Percentiles rank a stretch among this genome's conserved stretches.
Evolutionary conservation across 2,797 vertebrate genomes (phyloP).

Genomic region (Pteropus rufus): DNA sequence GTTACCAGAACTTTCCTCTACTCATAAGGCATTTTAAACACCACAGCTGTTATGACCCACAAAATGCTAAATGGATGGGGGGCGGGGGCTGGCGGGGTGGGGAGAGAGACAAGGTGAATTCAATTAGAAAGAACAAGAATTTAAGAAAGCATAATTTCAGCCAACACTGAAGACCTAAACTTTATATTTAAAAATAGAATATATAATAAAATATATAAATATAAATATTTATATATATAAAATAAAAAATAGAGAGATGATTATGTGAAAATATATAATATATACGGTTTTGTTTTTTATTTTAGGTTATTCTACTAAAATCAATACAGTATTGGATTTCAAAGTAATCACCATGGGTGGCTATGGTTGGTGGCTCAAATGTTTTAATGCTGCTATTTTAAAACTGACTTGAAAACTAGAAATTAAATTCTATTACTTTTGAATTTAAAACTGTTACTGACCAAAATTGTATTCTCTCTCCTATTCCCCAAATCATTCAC

Average conservation of each 20-base stretch:
- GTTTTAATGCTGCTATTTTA: not conserved
- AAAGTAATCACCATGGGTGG: not conserved
- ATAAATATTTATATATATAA: not conserved
- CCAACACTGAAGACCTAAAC: not conserved
- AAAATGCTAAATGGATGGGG: not conserved
- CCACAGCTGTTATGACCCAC: not conserved
- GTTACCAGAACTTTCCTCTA: not conserved
- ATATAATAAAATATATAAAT: not conserved
- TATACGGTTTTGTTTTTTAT: not conserved
- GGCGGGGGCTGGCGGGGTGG: rapidly evolving
- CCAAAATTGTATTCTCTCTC: not conserved
- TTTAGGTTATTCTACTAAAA: not conserved
- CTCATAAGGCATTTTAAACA: not conserved
- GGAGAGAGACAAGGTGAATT: not conserved
- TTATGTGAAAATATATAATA: not conserved
- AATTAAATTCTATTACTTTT: not conserved
- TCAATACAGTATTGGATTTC: not conserved
- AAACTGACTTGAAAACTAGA: constrained; percentile 18
- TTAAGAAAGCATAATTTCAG: not conserved
- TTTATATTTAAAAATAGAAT: not conserved
- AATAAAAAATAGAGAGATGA: no score
- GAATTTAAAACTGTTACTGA: not conserved
- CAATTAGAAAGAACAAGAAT: not conserved
- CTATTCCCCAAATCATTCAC: not conserved
- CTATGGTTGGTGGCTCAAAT: not conserved